phyloP scores from a whole-genome alignment of 2,888 invertebrate species.

The Allophyes oxyacanthae region DNA sequence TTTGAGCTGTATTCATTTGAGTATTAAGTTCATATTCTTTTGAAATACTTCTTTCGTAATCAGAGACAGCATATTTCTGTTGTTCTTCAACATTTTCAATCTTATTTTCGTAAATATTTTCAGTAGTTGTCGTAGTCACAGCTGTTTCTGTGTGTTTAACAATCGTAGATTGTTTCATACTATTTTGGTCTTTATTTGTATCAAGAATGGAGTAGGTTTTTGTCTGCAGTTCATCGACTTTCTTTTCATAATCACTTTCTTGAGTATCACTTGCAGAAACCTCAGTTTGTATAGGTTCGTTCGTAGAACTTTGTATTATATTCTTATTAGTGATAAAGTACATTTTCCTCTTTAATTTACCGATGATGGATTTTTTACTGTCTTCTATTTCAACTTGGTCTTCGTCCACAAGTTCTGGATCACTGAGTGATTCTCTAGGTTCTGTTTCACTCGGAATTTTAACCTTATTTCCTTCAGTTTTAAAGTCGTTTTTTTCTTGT shows the following conservation, averaged over 20 bases:
- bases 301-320: conserved; percentile 12
- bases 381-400: conserved; percentile 15
- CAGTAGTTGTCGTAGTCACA: background rate
- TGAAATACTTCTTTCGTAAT: background rate
- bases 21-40: conserved; percentile 10
- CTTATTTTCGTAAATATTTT: conserved; percentile 6
- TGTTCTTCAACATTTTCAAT: conserved; percentile 13
- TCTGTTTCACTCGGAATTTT: conserved; percentile 12
- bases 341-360: conserved; percentile 40
- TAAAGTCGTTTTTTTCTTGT: background rate
- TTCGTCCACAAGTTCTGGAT: conserved; percentile 48
- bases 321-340: conserved; percentile 31
- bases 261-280: background rate
- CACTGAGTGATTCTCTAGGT: conserved; percentile 36
- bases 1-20: conserved; percentile 8
- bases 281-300: conserved; percentile 20
- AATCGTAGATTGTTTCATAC: background rate
- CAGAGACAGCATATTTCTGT: background rate
- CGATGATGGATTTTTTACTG: conserved; percentile 21
- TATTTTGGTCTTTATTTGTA: conserved; percentile 5
- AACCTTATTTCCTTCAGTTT: conserved; percentile 9
- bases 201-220: conserved; percentile 12
- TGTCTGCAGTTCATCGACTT: conserved; percentile 13
- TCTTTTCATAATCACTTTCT: conserved; percentile 15
- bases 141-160: conserved; percentile 5